phyloP scores from a whole-genome alignment of 2,888 invertebrate species.

The Eudemis profundana region DNA sequence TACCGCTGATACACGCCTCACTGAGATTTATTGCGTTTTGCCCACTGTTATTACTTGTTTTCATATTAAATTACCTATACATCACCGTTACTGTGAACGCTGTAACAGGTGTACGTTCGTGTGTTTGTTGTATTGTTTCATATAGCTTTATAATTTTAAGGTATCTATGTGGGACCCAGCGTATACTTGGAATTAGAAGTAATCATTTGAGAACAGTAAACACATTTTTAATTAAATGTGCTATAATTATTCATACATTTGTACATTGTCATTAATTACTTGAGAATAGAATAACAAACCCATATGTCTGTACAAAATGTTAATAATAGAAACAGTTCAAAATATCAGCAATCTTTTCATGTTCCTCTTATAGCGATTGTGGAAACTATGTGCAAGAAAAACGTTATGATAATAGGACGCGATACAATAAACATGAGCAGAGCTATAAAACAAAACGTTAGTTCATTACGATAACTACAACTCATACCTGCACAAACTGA shows the following conservation, averaged over 20 bases:
- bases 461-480: slow-evolving; percentile 28
- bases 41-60: slow-evolving; percentile 67
- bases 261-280: too few relatives aligned
- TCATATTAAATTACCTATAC: slow-evolving; percentile 64
- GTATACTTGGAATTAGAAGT: not conserved
- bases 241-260: too few relatives aligned
- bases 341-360: not conserved
- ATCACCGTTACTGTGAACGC: slow-evolving; percentile 35
- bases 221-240: too few relatives aligned
- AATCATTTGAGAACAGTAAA: too few relatives aligned
- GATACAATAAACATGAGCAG: slow-evolving; percentile 18
- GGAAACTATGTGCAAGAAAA: not conserved
- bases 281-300: too few relatives aligned
- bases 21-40: slow-evolving; percentile 72
- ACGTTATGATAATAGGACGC: not conserved
- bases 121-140: slow-evolving; percentile 11
- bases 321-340: too few relatives aligned
- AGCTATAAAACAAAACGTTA: slow-evolving; percentile 24
- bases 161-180: too few relatives aligned
- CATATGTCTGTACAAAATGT: too few relatives aligned
- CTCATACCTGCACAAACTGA: slow-evolving; percentile 38
- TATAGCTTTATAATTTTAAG: not conserved
- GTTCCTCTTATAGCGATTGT: not conserved
- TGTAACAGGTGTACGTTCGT: slow-evolving; percentile 39
- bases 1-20: slow-evolving; percentile 56